Evolutionary conservation across 2,888 invertebrate species (phyloP).

Genomic region (Lasioglossum lativentre): DNA sequence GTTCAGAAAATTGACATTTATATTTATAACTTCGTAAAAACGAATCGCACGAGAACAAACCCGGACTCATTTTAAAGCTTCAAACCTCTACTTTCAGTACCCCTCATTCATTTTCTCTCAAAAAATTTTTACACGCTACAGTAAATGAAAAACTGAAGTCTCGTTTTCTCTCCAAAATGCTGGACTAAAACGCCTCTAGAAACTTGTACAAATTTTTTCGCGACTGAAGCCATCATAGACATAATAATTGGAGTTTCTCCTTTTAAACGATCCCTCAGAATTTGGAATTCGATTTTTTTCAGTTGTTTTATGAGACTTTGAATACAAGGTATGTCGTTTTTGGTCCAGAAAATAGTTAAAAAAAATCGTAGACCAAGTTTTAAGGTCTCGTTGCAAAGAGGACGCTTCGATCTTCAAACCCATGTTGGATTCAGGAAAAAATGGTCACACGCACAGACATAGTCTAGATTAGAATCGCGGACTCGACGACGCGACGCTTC

Average conservation of each 20-base stretch:
- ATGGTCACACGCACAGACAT: neutral
- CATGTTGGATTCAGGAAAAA: neutral
- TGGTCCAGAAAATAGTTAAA: neutral
- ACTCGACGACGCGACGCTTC: conserved; percentile 26
- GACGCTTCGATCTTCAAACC: neutral
- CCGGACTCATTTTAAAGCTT: too few relatives aligned
- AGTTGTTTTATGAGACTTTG: neutral
- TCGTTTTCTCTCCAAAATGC: neutral
- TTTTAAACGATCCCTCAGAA: neutral
- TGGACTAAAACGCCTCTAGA: too few relatives aligned
- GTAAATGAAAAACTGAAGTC: neutral
- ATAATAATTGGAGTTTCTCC: too few relatives aligned
- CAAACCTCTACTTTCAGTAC: too few relatives aligned
- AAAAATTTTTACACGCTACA: neutral
- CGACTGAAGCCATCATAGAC: too few relatives aligned
- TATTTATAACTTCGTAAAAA: neutral
- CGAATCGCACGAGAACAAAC: too few relatives aligned
- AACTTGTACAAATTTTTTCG: too few relatives aligned
- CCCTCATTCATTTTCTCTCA: too few relatives aligned
- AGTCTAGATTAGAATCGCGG: conserved; percentile 33
- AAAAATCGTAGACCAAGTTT: neutral
- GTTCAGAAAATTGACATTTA: neutral
- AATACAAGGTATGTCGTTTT: neutral
- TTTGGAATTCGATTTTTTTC: neutral
- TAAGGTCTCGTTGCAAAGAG: neutral